Base-by-base conservation (phyloP, 2,888 invertebrate species). In the Alviniconcha strummeri region DNA sequence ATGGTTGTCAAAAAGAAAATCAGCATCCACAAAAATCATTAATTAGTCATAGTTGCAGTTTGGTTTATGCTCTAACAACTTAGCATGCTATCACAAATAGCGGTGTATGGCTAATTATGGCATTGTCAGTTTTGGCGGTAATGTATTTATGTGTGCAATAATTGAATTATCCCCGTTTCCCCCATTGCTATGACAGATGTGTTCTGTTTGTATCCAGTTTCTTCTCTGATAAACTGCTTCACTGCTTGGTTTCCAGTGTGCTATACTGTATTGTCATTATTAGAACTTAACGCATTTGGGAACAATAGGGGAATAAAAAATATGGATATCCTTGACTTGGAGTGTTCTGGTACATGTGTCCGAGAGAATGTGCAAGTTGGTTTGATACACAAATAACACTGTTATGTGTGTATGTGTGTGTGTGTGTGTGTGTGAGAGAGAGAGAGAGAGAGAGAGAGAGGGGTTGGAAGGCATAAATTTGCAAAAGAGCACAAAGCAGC, bases 221-320 rank as follows among this genome's bases (percentile, higher is more conserved):
- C 64, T 64, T 77, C 54, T 36, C 75, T 76, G 76, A 82, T 52
- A 76, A 67, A 60, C 64, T 15, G 36, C 57, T 77, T 82, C 77
- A 77, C 71, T 17, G 82, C 82, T 82, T 77, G 57, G 82, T 82
- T 82, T 60, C 69, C 67, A 52, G 82, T 82, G 82, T 82, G 82
- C 82, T 82, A 82, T 77, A 77, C 82, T 19, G 77, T 77, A 82
- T 82, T 77, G 82, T 82, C 71, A 57, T 77, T 76, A 67, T 54
- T 82, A 82, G 82, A 82, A 69, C 17, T 77, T 54, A 77, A 60
- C 67, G 67, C 82, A 82, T 82, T 80, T 76, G 82, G 82, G 82
- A 82, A 77, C 82, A 82, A 82, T 82, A 82, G 77, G 82, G 82
- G 77, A 82, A 77, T 67, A 76, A 81, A 77, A 82, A 82, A 67